Evolutionary conservation across 2,888 invertebrate species (phyloP).

Genomic region (Drosophila emarginata): DNA sequence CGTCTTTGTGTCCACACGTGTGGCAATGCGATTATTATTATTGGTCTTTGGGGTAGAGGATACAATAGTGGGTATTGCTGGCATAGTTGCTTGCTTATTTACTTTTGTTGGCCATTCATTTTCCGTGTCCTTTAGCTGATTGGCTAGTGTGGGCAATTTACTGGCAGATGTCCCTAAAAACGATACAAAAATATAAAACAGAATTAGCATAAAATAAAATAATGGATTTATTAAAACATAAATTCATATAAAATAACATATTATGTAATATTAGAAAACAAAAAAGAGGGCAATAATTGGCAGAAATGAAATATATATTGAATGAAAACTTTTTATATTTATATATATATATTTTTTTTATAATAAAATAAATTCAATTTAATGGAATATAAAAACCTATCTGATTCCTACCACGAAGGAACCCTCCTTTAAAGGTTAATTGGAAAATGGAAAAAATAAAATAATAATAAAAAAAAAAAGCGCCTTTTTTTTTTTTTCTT

Average conservation of each 20-base stretch:
- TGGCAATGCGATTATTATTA: constrained; percentile 78
- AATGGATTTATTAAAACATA: neutral
- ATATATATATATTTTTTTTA: too few relatives aligned
- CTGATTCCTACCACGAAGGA: too few relatives aligned
- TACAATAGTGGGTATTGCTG: constrained; percentile 40
- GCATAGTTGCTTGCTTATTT: constrained; percentile 56
- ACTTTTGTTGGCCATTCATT: constrained; percentile 60
- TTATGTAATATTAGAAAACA: too few relatives aligned
- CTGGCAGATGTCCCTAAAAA: constrained; percentile 51
- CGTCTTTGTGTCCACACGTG: constrained; percentile 60
- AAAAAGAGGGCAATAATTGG: too few relatives aligned
- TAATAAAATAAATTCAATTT: too few relatives aligned
- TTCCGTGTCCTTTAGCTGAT: constrained; percentile 69
- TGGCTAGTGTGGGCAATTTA: constrained; percentile 58
- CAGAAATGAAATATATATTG: too few relatives aligned
- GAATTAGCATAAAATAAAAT: neutral
- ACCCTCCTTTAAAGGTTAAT: too few relatives aligned
- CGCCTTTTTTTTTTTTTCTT: too few relatives aligned
- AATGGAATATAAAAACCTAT: too few relatives aligned
- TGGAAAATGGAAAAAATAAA: too few relatives aligned
- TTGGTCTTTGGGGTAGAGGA: constrained; percentile 34
- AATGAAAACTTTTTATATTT: too few relatives aligned
- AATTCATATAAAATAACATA: neutral
- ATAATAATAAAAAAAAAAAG: too few relatives aligned
- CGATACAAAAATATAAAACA: neutral